Evolutionary conservation across 2,888 invertebrate genomes (phyloP), one percentile per base, ranked within the genome.

Genomic region (Prenolepis imparis): DNA sequence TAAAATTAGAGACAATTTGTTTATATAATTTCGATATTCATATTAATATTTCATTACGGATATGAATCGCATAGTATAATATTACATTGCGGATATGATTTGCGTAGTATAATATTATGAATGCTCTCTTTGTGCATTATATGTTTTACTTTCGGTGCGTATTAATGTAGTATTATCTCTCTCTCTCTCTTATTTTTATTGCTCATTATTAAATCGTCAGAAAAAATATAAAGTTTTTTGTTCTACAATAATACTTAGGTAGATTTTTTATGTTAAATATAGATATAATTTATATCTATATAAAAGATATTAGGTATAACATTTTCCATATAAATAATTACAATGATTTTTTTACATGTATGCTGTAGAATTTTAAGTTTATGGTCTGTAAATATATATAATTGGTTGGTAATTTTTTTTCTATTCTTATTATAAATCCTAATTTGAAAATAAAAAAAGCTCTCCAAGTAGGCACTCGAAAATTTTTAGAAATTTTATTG

Each of bases 1-100:
- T n/a, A 28, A 57, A 77, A 75, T 66, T 77, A 18, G n/a, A 64
- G 24, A 21, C 36, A 41, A 39, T 36, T 11, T 24, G 39, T n/a
- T 28, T 55, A 6, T 32, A 18, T 21, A 66, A 52, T 57, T 67
- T 39, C 15, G 15, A 39, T 32, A n/a, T 44, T 18, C 3, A 15
- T 44, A 24, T 55, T 52, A 63, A 66, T 18, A 39, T 75, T 75
- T 5, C 4, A 28, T 11, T 36, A 36, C 24, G n/a, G 8, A 24
- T 36, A 24, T 52, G 18, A 44, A 64, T 55, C n/a, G 21, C 44
- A 9, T 39, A 61, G n/a, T 41, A 63, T 44, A 36, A 48, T 64
- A 64, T 36, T 44, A 21, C 52, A 15, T 3, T 44, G 3, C 12
- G 12, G 44, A n/a, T n/a, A 36, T 36, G 36, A 36, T 36, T 48